Evolutionary conservation across 2,113 vertebrate species (phyloP), one percentile per base, ranked within the genome.

Genomic region (Saimiri boliviensis): DNA sequence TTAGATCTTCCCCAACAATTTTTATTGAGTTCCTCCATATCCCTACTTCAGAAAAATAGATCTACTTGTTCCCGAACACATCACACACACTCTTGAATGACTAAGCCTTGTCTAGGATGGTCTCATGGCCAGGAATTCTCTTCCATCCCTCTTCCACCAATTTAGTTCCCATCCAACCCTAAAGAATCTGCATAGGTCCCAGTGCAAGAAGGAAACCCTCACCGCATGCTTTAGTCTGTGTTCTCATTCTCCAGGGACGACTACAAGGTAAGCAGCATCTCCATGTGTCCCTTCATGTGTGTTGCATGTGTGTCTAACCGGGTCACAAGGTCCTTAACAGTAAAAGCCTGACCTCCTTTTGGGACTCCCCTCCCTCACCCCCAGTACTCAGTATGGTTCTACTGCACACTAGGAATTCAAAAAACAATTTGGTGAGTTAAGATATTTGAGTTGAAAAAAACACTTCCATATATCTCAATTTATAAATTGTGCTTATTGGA

Each of bases 311-410:
- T 84, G 30, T 87, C 70, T 37, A 84, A 74, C 17, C 17, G 32
- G 89, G 85, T 37, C 80, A 76, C 66, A n/a, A 7, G 27, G 40
- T 71, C 52, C 76, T 58, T 70, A 52, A 93, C 14, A 40, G 71
- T 45, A 49, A 42, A 82, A 77, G 35, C 68, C 63, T 94, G 63
- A 85, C 37, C 71, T 94, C 71, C 11, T 94, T 91, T 91, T 83
- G 20, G 52, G 42, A 92, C 71, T 54, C 73, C 19, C 40, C 60
- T 63, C 73, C 37, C 2, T 13, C 74, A 19, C 68, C 56, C 91
- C 58, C 8, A 6, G 21, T 49, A 76, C 45, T 45, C 60, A 63
- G 1, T 35, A 27, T 52, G 42, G 19, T 60, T 95, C 71, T 74
- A 11, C 45, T 87, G 47, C 32, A 89, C 25, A 58, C 27, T 11